Percentiles rank a stretch among this genome's conserved stretches.
Evolutionary conservation across 2,797 vertebrate species (phyloP).

Genomic region (Catamblyrhynchus diadema): DNA sequence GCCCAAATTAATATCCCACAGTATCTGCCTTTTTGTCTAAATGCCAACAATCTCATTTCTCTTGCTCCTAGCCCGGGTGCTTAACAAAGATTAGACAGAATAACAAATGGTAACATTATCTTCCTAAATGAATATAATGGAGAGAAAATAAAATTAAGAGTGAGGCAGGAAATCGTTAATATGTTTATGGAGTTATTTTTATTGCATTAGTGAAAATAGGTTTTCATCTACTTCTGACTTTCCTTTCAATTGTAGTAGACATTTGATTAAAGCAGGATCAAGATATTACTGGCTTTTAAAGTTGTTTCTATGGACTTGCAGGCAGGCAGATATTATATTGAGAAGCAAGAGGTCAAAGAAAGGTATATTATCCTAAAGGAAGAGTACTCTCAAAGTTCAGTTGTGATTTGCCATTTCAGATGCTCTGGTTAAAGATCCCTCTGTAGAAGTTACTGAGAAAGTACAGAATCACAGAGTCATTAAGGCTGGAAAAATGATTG

Average conservation of each 20-base stretch:
- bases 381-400: not conserved
- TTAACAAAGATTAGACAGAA: slow-evolving; percentile 8
- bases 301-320: not conserved
- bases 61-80: not conserved
- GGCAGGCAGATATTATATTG: not conserved
- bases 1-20: slow-evolving; percentile 19
- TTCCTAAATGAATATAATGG: slow-evolving; percentile 32
- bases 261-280: not conserved
- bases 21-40: slow-evolving; percentile 35
- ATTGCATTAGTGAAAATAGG: slow-evolving; percentile 41
- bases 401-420: not conserved
- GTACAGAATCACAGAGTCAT: fast-evolving
- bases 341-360: not conserved
- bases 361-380: not conserved
- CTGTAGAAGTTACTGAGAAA: not conserved
- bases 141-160: slow-evolving; percentile 57
- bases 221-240: slow-evolving; percentile 32
- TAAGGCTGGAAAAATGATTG: not conserved
- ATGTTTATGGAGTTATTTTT: slow-evolving; percentile 49
- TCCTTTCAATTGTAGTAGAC: slow-evolving; percentile 10
- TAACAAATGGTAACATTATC: slow-evolving; percentile 28
- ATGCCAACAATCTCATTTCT: slow-evolving; percentile 21
- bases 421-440: not conserved
- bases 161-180: slow-evolving; percentile 58
- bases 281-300: not conserved